phyloP scores from a whole-genome alignment of 2,797 vertebrate genomes.

The Sebastes nivosus region DNA sequence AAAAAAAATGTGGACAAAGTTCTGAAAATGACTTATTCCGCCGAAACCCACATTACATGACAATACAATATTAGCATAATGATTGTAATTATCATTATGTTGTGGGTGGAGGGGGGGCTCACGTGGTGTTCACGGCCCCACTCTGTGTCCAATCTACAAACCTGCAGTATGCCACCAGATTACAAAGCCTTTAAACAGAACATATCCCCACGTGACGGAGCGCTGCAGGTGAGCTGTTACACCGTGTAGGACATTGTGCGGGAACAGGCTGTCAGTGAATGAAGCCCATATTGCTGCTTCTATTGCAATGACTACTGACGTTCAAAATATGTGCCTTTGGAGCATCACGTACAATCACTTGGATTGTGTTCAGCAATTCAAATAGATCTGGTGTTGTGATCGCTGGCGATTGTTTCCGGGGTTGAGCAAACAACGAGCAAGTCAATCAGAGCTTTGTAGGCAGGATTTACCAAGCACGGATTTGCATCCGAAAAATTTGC shows the following conservation, averaged over 20 bases:
- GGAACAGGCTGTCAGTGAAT: background rate
- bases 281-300: background rate
- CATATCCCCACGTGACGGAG: background rate
- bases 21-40: background rate
- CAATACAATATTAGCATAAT: constrained; percentile 19
- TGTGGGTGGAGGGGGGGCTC: background rate
- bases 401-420: background rate
- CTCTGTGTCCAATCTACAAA: constrained; percentile 24
- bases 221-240: constrained; percentile 23
- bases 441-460: background rate
- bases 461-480: background rate
- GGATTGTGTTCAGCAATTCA: background rate
- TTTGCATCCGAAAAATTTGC: too few species aligned
- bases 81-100: constrained; percentile 10
- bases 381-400: background rate
- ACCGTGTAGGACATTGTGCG: constrained; percentile 7
- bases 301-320: background rate
- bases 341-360: background rate
- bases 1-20: background rate
- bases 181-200: constrained; percentile 17
- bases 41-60: background rate
- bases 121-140: background rate
- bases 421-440: background rate
- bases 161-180: constrained; percentile 15
- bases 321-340: background rate